Conservation (phyloP, 2,113 vertebrate species). For the Setophaga kirtlandii region DNA sequence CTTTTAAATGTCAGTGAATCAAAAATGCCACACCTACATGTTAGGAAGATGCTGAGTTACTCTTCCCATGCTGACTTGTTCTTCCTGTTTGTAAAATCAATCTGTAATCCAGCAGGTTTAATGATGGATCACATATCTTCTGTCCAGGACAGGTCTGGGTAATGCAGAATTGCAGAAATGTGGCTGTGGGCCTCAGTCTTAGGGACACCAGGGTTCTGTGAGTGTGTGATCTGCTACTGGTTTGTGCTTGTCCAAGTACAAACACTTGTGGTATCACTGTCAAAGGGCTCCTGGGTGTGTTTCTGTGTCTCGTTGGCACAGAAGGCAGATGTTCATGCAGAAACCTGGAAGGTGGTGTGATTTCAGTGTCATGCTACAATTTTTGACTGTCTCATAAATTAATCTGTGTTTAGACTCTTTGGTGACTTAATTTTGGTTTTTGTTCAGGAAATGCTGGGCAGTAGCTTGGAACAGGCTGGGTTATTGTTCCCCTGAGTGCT, state of each 20-base stretch:
- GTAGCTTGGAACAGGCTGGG: not conserved
- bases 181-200: not conserved
- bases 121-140: not conserved
- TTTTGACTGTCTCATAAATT: not conserved
- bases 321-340: not conserved
- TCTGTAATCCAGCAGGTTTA: not conserved
- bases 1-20: not conserved
- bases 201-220: not conserved
- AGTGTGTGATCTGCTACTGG: not conserved
- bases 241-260: no score
- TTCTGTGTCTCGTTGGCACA: not conserved
- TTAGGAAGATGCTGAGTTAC: not conserved
- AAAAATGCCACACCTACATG: not conserved
- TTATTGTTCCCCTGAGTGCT: not conserved
- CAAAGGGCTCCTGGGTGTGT: not conserved
- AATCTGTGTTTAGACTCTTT: not conserved
- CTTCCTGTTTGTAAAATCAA: not conserved
- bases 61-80: not conserved
- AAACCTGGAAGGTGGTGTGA: not conserved
- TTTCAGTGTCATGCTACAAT: not conserved
- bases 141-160: not conserved
- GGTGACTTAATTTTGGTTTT: not conserved
- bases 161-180: not conserved
- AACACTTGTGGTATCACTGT: accelerated
- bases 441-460: not conserved